Evolutionary conservation across 2,888 invertebrate genomes (phyloP), one percentile per base, ranked within the genome.

Genomic region (Zhuqinia jingwanae): DNA sequence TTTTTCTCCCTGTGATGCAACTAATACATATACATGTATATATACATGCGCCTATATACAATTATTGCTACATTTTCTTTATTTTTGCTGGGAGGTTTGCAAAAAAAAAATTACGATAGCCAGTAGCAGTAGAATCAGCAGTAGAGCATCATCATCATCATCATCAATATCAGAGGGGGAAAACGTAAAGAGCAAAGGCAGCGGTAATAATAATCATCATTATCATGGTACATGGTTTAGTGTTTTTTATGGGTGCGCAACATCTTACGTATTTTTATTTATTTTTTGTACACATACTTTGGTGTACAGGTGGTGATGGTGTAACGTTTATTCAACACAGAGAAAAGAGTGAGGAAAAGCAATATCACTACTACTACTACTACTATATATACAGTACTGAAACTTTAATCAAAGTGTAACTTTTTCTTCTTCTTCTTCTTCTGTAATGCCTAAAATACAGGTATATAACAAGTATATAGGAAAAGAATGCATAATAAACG

Each of bases 391-490:
- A n/a, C n/a, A n/a, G n/a, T n/a, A 27, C n/a, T 68, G 17, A 68
- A 68, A 68, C 45, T 68, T 68, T 68, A 68, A 68, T 68, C 68
- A 68, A 68, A 45, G 68, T 68, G 68, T 45, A 68, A 68, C 45
- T 68, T 68, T 45, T 20, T n/a, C n/a, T n/a, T n/a, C n/a, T n/a
- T n/a, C n/a, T n/a, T n/a, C n/a, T n/a, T n/a, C n/a, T n/a, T n/a
- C n/a, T n/a, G n/a, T n/a, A 22, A 20, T 68, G 22, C 68, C 68
- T 68, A 68, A 68, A 68, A 68, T 36, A 68, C 68, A 45, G 68
- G 68, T 68, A 68, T 68, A 45, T 45, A n/a, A n/a, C n/a, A n/a
- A n/a, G n/a, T n/a, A n/a, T n/a, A n/a, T n/a, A n/a, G n/a, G n/a
- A n/a, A n/a, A n/a, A n/a, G n/a, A n/a, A n/a, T n/a, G n/a, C n/a